Base-by-base conservation (phyloP, 2,113 vertebrate species). In the Hyaena hyaena region DNA sequence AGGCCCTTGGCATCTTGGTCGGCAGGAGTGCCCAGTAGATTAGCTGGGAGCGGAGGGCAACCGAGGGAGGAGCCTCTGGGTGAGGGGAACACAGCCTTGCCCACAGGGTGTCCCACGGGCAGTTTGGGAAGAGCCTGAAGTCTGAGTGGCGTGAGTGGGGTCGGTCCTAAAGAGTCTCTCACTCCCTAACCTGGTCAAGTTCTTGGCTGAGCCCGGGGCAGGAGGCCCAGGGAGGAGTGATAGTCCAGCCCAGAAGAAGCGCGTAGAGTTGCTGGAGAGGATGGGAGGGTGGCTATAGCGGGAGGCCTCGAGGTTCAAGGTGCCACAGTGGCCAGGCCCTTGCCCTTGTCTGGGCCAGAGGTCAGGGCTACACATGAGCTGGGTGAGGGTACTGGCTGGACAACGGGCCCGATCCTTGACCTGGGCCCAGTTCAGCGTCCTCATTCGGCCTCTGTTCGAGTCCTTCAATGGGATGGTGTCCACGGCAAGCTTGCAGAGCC, bases 391-490 rank as follows among this genome's bases (percentile, higher is more conserved):
- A 16, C 24, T 33, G 10, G 8, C 35, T 53, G 55, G 68, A 66
- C 33, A 14, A 9, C 68, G 53, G 55, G 53, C 21, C 23, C 48
- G 96, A 74, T 99, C 99, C 99, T 99, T 98, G 99, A 99, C 98
- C 58, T 21, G 58, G 76, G 43, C 93, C 89, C 98, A 99, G 99
- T 99, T 99, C 98, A 99, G 99, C 73, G 97, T 99, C 97, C 99
- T 99, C 98, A 99, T 99, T 71, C 99, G 99, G 85, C 99, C 99
- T 0, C 98, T 99, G 91, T 99, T 99, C 0, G 99, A 99, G 98
- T 99, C 99, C 58, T 99, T 99, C 98, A 99, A 99, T 0, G 98
- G 99, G 55, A 99, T 99, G 99, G 99, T 99, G 95, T 99, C 99
- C 96, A 99, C 99, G 0, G 98, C 99, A 91, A 99, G 99, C 94